Evolutionary conservation across 2,113 vertebrate genomes (phyloP).

Genomic region (Aramus guarauna): DNA sequence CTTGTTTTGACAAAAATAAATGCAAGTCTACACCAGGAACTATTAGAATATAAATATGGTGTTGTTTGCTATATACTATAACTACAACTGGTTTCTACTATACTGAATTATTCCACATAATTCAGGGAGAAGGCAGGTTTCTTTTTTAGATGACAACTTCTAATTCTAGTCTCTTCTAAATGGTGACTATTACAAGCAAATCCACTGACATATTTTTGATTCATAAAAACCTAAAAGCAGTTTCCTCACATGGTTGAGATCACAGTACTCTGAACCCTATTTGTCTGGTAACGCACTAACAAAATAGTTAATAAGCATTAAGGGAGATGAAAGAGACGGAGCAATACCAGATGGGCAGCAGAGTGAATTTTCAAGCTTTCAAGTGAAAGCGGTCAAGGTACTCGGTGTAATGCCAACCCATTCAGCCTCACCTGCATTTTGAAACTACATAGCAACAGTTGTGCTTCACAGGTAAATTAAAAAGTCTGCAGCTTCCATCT

Average conservation of each 20-base stretch:
- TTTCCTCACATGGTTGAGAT: background rate
- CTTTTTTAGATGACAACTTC: background rate
- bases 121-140: background rate
- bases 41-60: background rate
- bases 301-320: background rate
- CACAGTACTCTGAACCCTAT: background rate
- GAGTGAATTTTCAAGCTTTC: background rate
- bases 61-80: background rate
- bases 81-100: background rate
- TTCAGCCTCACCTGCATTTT: background rate
- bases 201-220: background rate
- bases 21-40: background rate
- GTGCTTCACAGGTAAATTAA: background rate
- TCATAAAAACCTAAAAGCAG: background rate
- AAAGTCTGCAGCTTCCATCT: background rate
- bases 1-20: background rate
- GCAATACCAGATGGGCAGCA: background rate
- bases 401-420: background rate
- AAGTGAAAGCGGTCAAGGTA: background rate
- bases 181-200: background rate
- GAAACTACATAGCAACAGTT: background rate
- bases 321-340: background rate
- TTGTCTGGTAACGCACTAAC: background rate
- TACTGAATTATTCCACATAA: background rate
- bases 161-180: background rate